phyloP scores from a whole-genome alignment of 1,140 invertebrate species.

The Condylostylus longicornis region DNA sequence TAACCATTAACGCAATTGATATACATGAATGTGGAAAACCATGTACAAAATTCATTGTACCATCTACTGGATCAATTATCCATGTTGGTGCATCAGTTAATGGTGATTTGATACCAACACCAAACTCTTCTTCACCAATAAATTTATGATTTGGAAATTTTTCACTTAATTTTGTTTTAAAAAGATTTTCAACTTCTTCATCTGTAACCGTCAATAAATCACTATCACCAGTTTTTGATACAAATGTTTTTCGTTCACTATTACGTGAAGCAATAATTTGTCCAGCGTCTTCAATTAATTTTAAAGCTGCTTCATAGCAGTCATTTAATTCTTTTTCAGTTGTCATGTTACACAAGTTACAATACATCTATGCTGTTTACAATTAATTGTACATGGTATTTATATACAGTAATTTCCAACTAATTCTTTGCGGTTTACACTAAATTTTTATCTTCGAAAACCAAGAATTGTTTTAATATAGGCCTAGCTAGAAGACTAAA shows the following conservation, averaged over 20 bases:
- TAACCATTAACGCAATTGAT: slow-evolving; percentile 56
- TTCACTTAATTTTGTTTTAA: slow-evolving; percentile 58
- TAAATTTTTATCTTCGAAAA: too few species aligned
- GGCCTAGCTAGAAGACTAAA: too few species aligned
- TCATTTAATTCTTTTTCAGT: slow-evolving; percentile 30
- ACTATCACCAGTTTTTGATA: slow-evolving; percentile 68
- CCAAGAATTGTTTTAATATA: too few species aligned
- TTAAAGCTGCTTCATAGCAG: slow-evolving; percentile 34
- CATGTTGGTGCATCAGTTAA: slow-evolving; percentile 84
- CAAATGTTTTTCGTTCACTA: slow-evolving; percentile 50
- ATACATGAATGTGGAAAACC: slow-evolving; percentile 66
- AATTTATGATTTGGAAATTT: slow-evolving; percentile 48
- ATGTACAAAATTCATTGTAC: slow-evolving; percentile 82
- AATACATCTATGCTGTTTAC: too few species aligned
- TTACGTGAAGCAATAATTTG: slow-evolving; percentile 59
- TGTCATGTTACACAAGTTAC: too few species aligned
- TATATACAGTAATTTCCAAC: too few species aligned
- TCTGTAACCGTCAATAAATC: slow-evolving; percentile 96
- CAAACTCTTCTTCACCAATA: slow-evolving; percentile 83
- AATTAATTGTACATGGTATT: too few species aligned
- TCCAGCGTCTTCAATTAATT: slow-evolving; percentile 37
- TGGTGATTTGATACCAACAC: slow-evolving; percentile 41
- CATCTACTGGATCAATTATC: slow-evolving; percentile 88
- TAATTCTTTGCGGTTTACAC: too few species aligned
- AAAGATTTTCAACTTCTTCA: slow-evolving; percentile 73